A percentile compares a stretch with the other conserved stretches of the same genome.
phyloP scores from a whole-genome alignment of 2,113 vertebrate species.

The Phoenicopterus ruber region DNA sequence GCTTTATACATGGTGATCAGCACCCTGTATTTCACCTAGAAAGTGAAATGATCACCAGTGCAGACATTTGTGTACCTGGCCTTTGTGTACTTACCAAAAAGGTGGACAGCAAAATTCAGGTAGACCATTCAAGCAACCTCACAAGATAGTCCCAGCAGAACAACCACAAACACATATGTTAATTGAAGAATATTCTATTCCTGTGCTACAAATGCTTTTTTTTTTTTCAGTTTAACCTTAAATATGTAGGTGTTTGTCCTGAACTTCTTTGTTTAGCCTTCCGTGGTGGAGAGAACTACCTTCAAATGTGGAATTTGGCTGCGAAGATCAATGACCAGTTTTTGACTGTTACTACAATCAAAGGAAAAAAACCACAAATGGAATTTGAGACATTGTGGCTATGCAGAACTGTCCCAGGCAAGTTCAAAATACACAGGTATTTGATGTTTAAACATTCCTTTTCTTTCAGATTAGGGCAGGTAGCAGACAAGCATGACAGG shows the following conservation, averaged over 20 bases:
- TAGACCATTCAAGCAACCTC: neutral
- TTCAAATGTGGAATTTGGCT: slow-evolving; percentile 64
- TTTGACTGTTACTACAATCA: slow-evolving; percentile 65
- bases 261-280: slow-evolving; percentile 61
- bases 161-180: neutral
- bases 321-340: slow-evolving; percentile 64
- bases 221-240: neutral
- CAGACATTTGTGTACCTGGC: neutral
- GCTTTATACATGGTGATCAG: neutral
- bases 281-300: slow-evolving; percentile 56
- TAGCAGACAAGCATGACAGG: neutral
- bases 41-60: neutral
- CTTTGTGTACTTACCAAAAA: neutral
- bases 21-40: neutral
- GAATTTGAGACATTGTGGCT: slow-evolving; percentile 56
- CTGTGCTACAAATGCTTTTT: neutral
- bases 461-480: neutral
- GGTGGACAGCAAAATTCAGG: neutral
- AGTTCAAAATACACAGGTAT: neutral
- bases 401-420: slow-evolving; percentile 51
- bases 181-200: neutral
- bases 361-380: slow-evolving; percentile 40
- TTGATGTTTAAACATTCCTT: neutral
- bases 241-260: slow-evolving; percentile 47
- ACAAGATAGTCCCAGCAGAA: neutral